Conservation (phyloP, 1,140 invertebrate species). For the Aphis gossypii region DNA sequence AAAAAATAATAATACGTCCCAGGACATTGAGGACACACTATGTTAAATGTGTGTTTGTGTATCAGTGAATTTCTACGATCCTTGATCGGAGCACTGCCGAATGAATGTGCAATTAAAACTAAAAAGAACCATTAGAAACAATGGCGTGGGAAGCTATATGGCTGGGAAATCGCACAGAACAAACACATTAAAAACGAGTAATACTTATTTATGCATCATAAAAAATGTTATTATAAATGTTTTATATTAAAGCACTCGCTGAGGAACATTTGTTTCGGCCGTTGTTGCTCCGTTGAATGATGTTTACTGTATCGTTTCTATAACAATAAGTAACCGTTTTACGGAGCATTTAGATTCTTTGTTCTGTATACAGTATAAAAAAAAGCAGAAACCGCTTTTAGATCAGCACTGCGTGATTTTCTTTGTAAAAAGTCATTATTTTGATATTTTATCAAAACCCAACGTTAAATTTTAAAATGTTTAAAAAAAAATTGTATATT, state of each 20-base stretch:
- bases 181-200: conserved; percentile 23
- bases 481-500: neutral
- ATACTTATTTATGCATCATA: conserved; percentile 38
- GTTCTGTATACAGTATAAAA: neutral
- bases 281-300: neutral
- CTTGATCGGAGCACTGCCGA: neutral
- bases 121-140: conserved; percentile 22
- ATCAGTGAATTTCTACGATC: conserved; percentile 2
- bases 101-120: conserved; percentile 36
- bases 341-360: neutral
- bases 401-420: neutral
- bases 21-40: neutral
- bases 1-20: neutral
- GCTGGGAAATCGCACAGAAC: neutral
- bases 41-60: conserved; percentile 22
- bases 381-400: neutral
- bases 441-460: neutral
- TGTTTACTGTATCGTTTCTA: neutral
- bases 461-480: neutral
- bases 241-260: neutral
- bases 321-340: conserved; percentile 24
- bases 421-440: neutral
- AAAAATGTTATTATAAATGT: conserved; percentile 37
- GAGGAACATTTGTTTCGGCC: neutral
- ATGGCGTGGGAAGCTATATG: conserved; percentile 24